These are phyloP conservation scores for Hafferia zeledoni DNA, from an alignment of 2,797 vertebrate species.

Conservation along the genomic window DNA sequence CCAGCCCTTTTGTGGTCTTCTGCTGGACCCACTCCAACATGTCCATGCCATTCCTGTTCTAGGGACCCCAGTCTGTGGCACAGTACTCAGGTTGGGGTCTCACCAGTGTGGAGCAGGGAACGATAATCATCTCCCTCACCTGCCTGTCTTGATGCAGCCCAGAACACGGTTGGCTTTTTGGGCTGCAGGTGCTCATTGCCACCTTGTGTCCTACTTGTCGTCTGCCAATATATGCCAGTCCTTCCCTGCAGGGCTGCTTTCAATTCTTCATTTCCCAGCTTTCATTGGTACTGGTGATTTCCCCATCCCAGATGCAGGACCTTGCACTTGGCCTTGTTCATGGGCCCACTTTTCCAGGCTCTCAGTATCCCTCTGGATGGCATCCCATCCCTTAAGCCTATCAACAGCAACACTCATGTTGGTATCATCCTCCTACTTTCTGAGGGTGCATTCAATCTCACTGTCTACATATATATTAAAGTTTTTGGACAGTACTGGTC, in stretches of 20 bases:
- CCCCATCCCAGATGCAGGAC: not conserved
- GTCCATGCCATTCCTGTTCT: not conserved
- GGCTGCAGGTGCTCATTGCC: too few relatives aligned
- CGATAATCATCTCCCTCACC: not conserved
- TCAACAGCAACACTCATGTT: not conserved
- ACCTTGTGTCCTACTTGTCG: not conserved
- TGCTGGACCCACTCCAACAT: not conserved
- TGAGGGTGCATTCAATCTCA: not conserved
- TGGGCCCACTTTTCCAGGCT: not conserved
- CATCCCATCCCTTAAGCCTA: not conserved
- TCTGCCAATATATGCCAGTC: not conserved
- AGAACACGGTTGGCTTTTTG: not conserved
- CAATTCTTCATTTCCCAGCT: not conserved
- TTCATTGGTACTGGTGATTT: not conserved
- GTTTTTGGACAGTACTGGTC: too few relatives aligned
- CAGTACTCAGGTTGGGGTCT: not conserved
- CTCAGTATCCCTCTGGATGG: not conserved
- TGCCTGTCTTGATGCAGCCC: not conserved
- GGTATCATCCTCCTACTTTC: not conserved
- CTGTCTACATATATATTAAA: not conserved
- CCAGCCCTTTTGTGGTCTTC: not conserved
- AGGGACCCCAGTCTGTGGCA: too few relatives aligned
- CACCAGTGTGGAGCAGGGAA: not conserved
- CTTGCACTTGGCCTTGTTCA: not conserved
- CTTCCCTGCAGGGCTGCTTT: not conserved